Percentiles rank a stretch among this genome's conserved stretches.
phyloP scores from a whole-genome alignment of 2,888 invertebrate species.

The Eristalis arbustorum region DNA sequence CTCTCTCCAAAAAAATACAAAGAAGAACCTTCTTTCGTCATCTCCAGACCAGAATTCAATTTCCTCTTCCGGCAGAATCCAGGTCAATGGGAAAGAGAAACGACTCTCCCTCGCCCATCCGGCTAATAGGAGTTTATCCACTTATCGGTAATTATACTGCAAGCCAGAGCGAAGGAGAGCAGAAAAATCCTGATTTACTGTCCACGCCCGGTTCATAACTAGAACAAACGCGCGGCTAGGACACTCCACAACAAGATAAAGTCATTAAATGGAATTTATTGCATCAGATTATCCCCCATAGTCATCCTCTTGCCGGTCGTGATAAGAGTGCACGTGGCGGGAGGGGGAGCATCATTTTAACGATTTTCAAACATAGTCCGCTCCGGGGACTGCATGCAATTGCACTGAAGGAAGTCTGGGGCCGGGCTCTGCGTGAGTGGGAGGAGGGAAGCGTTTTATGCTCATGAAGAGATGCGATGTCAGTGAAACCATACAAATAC shows the following conservation, averaged over 20 bases:
- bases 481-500: too few species aligned
- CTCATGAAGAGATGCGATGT: too few species aligned
- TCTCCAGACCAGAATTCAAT: background rate
- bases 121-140: background rate
- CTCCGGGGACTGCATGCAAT: too few species aligned
- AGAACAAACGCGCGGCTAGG: slow-evolving; percentile 17
- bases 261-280: slow-evolving; percentile 53
- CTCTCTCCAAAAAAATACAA: background rate
- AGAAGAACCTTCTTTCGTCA: background rate
- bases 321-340: background rate
- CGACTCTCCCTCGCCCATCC: background rate
- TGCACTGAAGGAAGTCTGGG: too few species aligned
- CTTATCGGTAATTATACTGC: background rate
- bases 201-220: slow-evolving; percentile 4
- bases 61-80: background rate
- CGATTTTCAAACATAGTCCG: too few species aligned
- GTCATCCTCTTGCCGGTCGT: background rate
- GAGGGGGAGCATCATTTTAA: too few species aligned
- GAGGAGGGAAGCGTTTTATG: too few species aligned
- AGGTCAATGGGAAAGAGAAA: background rate
- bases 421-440: too few species aligned
- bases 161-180: background rate
- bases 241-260: slow-evolving; percentile 34
- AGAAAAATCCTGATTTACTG: slow-evolving; percentile 8
- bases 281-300: slow-evolving; percentile 17